Evolutionary conservation across 2,797 vertebrate species (phyloP).

Genomic region (Darevskia mixta): DNA sequence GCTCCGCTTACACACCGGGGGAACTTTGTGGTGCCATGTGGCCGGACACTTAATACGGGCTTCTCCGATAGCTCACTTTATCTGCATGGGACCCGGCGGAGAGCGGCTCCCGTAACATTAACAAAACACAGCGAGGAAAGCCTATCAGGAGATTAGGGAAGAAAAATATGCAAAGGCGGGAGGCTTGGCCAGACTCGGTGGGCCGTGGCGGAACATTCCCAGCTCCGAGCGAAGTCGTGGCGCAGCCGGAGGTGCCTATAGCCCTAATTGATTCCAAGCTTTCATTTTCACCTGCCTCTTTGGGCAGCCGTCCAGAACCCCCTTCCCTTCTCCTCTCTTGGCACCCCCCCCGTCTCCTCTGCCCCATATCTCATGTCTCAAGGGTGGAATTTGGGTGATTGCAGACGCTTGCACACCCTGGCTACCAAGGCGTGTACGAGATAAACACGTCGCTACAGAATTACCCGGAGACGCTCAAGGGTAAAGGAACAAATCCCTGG

Average conservation of each 20-base stretch:
- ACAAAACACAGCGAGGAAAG: conserved; percentile 34
- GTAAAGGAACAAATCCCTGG: not conserved
- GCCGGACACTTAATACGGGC: conserved; percentile 67
- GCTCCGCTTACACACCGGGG: not conserved
- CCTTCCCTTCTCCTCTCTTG: not conserved
- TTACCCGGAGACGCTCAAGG: conserved; percentile 10
- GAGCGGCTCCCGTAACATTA: conserved; percentile 56
- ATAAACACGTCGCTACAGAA: not conserved
- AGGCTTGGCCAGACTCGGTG: conserved; percentile 52
- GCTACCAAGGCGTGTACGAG: not conserved
- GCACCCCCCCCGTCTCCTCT: not conserved
- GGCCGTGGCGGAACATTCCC: conserved; percentile 44
- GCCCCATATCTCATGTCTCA: conserved; percentile 54
- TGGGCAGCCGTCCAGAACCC: conserved; percentile 28
- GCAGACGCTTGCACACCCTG: accelerated
- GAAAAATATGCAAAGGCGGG: not conserved
- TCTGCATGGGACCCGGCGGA: conserved; percentile 44
- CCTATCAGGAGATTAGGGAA: conserved; percentile 12
- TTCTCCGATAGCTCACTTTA: conserved; percentile 72
- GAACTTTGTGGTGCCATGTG: not conserved
- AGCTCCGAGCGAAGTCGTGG: conserved; percentile 17
- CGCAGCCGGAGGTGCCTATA: not conserved
- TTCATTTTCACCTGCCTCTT: conserved; percentile 43
- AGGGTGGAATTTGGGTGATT: conserved; percentile 12
- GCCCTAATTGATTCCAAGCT: not conserved